Evolutionary conservation across 1,140 invertebrate species (phyloP).

Genomic region (Trichonephila clavata): DNA sequence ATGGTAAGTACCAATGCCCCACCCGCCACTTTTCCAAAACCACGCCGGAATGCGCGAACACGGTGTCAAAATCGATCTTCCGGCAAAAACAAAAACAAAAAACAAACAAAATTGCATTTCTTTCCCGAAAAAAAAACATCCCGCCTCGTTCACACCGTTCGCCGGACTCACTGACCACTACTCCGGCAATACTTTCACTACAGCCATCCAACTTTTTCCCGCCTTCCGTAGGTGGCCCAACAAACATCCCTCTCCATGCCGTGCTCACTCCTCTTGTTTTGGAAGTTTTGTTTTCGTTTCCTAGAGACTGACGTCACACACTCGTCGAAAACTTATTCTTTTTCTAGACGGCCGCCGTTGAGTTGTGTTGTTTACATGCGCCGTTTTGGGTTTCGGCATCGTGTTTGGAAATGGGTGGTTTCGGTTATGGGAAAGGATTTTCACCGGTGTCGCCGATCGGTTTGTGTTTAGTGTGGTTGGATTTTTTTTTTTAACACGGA

Average conservation of each 20-base stretch:
- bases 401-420: not conserved
- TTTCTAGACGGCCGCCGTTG: not conserved
- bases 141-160: not conserved
- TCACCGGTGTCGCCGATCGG: not conserved
- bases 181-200: no score
- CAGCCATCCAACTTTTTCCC: not conserved
- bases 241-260: not conserved
- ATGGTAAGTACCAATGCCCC: constrained; percentile 68
- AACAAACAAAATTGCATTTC: not conserved
- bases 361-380: constrained; percentile 40
- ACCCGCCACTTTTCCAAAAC: not conserved
- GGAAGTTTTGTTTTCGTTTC: constrained; percentile 47
- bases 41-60: not conserved
- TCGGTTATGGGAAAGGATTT: not conserved
- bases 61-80: not conserved
- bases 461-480: not conserved
- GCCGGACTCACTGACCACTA: not conserved
- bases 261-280: not conserved
- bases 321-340: constrained; percentile 29
- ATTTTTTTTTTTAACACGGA: not conserved
- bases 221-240: not conserved
- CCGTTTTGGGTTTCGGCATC: not conserved
- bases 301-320: constrained; percentile 9
- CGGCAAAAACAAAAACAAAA: no score
- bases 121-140: not conserved